Evolutionary conservation across 2,888 invertebrate genomes (phyloP).

Genomic region (Cordilura impudica): DNA sequence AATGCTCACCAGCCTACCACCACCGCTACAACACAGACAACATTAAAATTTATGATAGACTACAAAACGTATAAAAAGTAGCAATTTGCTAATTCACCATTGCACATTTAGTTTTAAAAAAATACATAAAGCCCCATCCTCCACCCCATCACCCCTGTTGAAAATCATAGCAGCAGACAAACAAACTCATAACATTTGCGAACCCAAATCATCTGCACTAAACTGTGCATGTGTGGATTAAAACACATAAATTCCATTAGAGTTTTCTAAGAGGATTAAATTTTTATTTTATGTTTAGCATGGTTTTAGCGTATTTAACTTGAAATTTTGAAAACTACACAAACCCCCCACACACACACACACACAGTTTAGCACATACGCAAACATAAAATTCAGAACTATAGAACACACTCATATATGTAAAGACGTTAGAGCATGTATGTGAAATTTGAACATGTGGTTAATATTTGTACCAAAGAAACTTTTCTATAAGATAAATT

Average conservation of each 20-base stretch:
- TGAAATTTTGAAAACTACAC: conserved; percentile 42
- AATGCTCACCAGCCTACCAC: not conserved
- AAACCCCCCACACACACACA: not conserved
- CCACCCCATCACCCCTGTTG: not conserved
- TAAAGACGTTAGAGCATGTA: not conserved
- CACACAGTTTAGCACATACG: conserved; percentile 16
- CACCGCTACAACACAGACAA: conserved; percentile 8
- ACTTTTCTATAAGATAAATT: conserved; percentile 30
- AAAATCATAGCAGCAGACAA: not conserved
- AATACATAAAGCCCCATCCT: not conserved
- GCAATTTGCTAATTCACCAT: conserved; percentile 59
- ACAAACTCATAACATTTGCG: conserved; percentile 18
- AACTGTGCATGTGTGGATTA: conserved; percentile 32
- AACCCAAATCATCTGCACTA: conserved; percentile 7
- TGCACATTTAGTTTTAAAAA: conserved; percentile 42
- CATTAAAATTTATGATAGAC: conserved; percentile 57
- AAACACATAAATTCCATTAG: conserved; percentile 63
- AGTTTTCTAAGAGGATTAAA: conserved; percentile 62
- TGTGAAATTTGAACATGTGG: conserved; percentile 48
- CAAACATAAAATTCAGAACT: conserved; percentile 16
- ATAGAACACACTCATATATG: not conserved
- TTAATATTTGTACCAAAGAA: conserved; percentile 13
- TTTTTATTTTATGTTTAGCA: conserved; percentile 60
- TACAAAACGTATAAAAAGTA: conserved; percentile 18
- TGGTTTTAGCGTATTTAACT: conserved; percentile 50